A percentile compares a stretch with the other conserved stretches of the same genome.
Conservation (phyloP, 1,140 invertebrate species). For the Cherax quadricarinatus region DNA sequence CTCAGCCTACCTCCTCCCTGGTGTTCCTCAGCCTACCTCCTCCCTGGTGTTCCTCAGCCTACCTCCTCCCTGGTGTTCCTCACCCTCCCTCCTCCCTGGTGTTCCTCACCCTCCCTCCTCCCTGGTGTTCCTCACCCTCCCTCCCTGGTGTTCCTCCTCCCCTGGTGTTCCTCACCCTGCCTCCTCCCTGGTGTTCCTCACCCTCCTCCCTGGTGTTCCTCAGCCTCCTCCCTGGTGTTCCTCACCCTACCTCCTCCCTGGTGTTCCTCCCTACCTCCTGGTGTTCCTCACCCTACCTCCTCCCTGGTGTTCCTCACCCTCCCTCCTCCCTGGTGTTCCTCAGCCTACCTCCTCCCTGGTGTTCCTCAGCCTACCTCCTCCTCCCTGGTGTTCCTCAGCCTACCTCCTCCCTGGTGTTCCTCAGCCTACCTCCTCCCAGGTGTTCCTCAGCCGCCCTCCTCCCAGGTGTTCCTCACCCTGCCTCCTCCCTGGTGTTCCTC, state of each 20-base stretch:
- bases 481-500: background rate
- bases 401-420: background rate
- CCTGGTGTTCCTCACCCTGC: background rate
- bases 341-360: background rate
- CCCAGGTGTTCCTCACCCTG: background rate
- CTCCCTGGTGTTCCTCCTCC: background rate
- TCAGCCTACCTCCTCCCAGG: background rate
- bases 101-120: background rate
- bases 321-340: too few relatives aligned
- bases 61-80: background rate
- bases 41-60: background rate
- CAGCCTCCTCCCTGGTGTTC: background rate
- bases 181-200: too few relatives aligned
- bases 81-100: background rate
- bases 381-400: background rate
- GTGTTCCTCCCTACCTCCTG: background rate
- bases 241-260: background rate
- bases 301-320: background rate
- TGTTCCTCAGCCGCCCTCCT: background rate
- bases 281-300: too few relatives aligned
- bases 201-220: too few relatives aligned
- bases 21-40: background rate
- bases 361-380: background rate
- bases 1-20: background rate
- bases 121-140: background rate